phyloP scores from a whole-genome alignment of 2,888 invertebrate species.

The Hedychridium roseum region DNA sequence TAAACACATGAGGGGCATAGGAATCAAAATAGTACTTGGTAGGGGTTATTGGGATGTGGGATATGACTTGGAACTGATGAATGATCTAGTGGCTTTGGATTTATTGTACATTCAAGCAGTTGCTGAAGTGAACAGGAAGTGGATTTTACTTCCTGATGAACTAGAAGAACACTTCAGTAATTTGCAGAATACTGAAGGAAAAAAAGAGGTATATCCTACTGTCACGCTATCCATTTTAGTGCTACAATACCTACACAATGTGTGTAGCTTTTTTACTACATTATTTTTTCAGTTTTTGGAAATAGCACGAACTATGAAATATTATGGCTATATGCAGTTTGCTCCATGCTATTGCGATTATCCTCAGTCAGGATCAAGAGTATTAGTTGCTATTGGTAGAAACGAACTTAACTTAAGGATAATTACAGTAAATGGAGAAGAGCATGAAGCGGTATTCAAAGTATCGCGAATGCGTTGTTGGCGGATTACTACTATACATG shows the following conservation, averaged over 20 bases:
- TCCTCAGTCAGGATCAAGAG: slow-evolving; percentile 73
- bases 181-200: slow-evolving; percentile 80
- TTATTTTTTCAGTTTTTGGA: slow-evolving; percentile 82
- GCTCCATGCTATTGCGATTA: slow-evolving; percentile 79
- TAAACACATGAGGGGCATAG: slow-evolving; percentile 73
- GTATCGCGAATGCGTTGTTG: slow-evolving; percentile 97
- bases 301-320: slow-evolving; percentile 81
- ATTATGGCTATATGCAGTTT: slow-evolving; percentile 90
- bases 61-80: slow-evolving; percentile 84
- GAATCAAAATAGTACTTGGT: slow-evolving; percentile 83
- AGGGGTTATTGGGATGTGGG: slow-evolving; percentile 92
- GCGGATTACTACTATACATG: slow-evolving; percentile 89
- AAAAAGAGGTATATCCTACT: slow-evolving; percentile 75
- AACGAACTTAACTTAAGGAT: slow-evolving; percentile 82
- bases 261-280: slow-evolving; percentile 29
- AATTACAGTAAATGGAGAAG: slow-evolving; percentile 67
- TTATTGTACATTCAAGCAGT: slow-evolving; percentile 87
- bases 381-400: slow-evolving; percentile 83
- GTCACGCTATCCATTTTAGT: too few species aligned
- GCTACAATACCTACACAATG: too few species aligned
- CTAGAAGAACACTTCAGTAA: slow-evolving; percentile 73
- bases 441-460: slow-evolving; percentile 87
- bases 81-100: slow-evolving; percentile 83
- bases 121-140: slow-evolving; percentile 86
- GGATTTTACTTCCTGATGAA: slow-evolving; percentile 81